Percentiles rank a stretch among this genome's conserved stretches.
These are phyloP conservation scores for Hirundo rustica DNA, from an alignment of 2,797 vertebrate species.

Conservation along the genomic window DNA sequence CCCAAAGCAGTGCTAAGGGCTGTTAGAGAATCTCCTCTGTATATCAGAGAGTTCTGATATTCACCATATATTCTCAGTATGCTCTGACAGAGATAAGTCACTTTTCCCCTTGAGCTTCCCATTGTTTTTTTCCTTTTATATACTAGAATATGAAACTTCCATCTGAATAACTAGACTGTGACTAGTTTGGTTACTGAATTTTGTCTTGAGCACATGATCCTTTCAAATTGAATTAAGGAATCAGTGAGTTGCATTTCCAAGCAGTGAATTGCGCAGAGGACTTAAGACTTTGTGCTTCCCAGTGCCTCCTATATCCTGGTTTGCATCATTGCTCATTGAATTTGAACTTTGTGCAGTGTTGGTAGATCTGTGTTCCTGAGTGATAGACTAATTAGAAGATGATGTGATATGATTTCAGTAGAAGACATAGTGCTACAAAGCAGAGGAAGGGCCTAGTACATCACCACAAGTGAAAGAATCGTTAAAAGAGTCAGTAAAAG, in stretches of 20 bases:
- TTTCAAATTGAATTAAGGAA: neutral
- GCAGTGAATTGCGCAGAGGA: neutral
- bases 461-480: neutral
- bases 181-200: neutral
- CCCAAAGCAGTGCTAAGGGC: neutral
- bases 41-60: neutral
- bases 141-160: neutral
- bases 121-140: neutral
- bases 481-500: neutral
- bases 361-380: neutral
- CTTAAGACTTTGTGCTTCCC: neutral
- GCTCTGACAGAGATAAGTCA: neutral
- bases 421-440: neutral
- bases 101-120: neutral
- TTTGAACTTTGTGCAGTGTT: neutral
- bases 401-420: neutral
- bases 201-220: neutral
- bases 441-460: neutral
- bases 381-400: neutral
- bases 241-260: neutral
- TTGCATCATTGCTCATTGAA: neutral
- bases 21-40: neutral
- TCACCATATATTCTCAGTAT: neutral
- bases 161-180: neutral
- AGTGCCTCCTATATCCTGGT: neutral